phyloP scores from a whole-genome alignment of 2,113 vertebrate genomes.

The Bufo bufo region DNA sequence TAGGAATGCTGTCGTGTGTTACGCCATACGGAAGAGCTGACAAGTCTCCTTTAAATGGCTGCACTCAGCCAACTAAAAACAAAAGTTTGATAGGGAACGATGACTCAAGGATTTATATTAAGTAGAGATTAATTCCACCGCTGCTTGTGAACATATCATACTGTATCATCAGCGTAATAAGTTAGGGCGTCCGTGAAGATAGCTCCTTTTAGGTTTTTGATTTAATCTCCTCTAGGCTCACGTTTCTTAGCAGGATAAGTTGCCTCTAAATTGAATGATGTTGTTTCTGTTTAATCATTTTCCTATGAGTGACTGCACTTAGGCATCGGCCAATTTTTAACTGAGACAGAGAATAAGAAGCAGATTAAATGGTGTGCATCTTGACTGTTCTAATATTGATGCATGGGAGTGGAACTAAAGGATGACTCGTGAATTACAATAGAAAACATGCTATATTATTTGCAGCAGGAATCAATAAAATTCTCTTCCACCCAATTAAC shows the following conservation, averaged over 20 bases:
- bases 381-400: slow-evolving; percentile 52
- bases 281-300: slow-evolving; percentile 46
- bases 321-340: slow-evolving; percentile 47
- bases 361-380: slow-evolving; percentile 57
- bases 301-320: slow-evolving; percentile 27
- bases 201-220: neutral
- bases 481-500: slow-evolving; percentile 51
- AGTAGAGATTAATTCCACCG: neutral
- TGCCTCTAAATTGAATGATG: slow-evolving; percentile 20
- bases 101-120: neutral
- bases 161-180: neutral
- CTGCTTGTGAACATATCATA: neutral
- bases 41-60: neutral
- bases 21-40: neutral
- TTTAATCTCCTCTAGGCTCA: neutral
- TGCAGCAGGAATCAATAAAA: slow-evolving; percentile 41
- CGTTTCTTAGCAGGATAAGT: neutral
- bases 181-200: neutral
- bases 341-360: slow-evolving; percentile 54
- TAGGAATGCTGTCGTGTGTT: no score
- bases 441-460: slow-evolving; percentile 40
- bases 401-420: slow-evolving; percentile 52
- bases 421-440: slow-evolving; percentile 56
- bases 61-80: neutral
- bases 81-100: neutral